A percentile compares a stretch with the other conserved stretches of the same genome.
phyloP scores from a whole-genome alignment of 1,140 invertebrate genomes.

The Papilio polyxenes region DNA sequence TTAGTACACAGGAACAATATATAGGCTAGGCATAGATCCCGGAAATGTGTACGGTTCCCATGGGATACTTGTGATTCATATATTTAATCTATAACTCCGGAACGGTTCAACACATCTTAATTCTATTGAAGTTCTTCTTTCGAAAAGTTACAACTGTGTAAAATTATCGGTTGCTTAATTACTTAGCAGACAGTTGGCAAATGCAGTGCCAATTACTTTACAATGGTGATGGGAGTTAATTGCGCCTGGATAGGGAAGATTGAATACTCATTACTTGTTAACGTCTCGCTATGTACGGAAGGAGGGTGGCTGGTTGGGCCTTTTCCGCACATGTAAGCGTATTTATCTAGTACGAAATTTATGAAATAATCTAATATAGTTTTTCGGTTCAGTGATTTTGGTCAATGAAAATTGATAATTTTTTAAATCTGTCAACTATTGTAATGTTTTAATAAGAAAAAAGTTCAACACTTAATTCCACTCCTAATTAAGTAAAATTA shows the following conservation, averaged over 20 bases:
- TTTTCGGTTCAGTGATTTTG: no score
- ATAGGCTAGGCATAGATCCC: no score
- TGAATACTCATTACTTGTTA: conserved; percentile 30
- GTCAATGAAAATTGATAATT: no score
- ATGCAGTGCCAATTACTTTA: conserved; percentile 28
- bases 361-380: not conserved
- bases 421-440: no score
- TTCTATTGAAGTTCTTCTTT: no score
- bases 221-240: conserved; percentile 19
- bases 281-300: conserved; percentile 15
- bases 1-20: no score
- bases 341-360: not conserved
- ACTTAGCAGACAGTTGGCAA: conserved; percentile 3
- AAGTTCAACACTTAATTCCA: not conserved
- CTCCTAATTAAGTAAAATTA: not conserved
- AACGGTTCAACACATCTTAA: no score
- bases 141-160: not conserved
- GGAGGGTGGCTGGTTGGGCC: conserved; percentile 14
- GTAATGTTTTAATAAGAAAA: not conserved
- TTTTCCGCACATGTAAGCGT: not conserved
- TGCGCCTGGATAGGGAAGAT: conserved; percentile 27
- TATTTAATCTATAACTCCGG: no score
- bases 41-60: no score
- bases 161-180: conserved; percentile 14
- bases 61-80: no score